Conservation (phyloP, 2,797 vertebrate species). For the Halcyon leucocephala region DNA sequence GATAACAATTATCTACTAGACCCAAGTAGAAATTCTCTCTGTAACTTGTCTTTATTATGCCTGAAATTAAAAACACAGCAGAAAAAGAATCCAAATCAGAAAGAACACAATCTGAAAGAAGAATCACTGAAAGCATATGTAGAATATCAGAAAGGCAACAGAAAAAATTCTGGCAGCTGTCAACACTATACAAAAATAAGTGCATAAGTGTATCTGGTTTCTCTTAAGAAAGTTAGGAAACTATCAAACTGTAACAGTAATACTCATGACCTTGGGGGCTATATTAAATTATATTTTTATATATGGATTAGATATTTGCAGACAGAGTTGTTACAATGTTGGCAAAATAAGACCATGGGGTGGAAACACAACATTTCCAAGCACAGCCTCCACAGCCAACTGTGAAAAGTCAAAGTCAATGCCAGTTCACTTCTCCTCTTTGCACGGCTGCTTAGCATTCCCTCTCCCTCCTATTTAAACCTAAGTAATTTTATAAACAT, state of each 20-base stretch:
- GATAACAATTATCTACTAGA: neutral
- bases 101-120: constrained; percentile 20
- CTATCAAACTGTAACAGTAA: neutral
- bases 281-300: neutral
- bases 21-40: constrained; percentile 3
- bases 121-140: constrained; percentile 8
- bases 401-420: neutral
- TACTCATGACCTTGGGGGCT: neutral
- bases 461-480: neutral
- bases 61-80: neutral
- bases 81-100: constrained; percentile 5
- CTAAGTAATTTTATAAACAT: neutral
- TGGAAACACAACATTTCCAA: neutral
- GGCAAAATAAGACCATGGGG: neutral
- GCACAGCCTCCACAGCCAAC: neutral
- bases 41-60: constrained; percentile 11
- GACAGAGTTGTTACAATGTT: neutral
- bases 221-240: neutral
- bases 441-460: neutral
- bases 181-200: neutral
- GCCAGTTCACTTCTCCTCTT: neutral
- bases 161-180: constrained; percentile 26
- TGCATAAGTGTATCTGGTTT: neutral
- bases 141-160: constrained; percentile 13
- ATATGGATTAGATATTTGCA: neutral